A percentile compares a stretch with the other conserved stretches of the same genome.
Evolutionary conservation across 1,140 invertebrate genomes (phyloP).

Genomic region (Drosophila willistoni): DNA sequence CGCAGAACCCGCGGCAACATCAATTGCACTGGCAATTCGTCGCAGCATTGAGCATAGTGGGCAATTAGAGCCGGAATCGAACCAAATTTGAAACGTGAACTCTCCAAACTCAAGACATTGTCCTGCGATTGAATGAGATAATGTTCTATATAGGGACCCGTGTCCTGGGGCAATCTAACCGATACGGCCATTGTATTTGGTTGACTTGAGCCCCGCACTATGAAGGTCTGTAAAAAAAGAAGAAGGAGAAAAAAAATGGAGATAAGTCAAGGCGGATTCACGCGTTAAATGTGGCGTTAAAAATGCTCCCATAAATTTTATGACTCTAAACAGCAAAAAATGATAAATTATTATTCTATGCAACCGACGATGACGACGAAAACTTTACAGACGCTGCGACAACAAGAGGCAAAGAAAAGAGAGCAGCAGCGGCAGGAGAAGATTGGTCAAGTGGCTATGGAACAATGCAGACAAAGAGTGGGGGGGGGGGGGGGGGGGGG

Average conservation of each 20-base stretch:
- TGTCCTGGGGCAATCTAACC: conserved; percentile 92
- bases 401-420: conserved; percentile 26
- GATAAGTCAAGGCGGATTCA: conserved; percentile 1
- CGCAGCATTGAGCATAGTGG: conserved; percentile 96
- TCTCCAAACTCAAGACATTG: conserved; percentile 93
- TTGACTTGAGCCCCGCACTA: conserved; percentile 96
- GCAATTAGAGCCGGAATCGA: conserved; percentile 95
- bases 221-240: conserved; percentile 90
- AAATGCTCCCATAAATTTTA: conserved; percentile 80
- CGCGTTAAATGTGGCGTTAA: conserved; percentile 81
- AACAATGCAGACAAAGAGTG: not conserved
- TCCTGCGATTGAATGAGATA: conserved; percentile 95
- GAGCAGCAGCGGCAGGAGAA: conserved; percentile 9
- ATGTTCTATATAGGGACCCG: conserved; percentile 96
- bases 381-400: conserved; percentile 79
- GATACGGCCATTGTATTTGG: conserved; percentile 96
- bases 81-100: conserved; percentile 95
- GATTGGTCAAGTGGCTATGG: conserved; percentile 59
- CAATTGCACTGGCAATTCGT: conserved; percentile 96
- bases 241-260: not conserved
- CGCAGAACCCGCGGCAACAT: conserved; percentile 92
- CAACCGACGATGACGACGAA: conserved; percentile 32
- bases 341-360: conserved; percentile 76
- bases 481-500: conserved; percentile 1
- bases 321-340: conserved; percentile 66